Evolutionary conservation across 2,113 vertebrate species (phyloP), one percentile per base, ranked within the genome.

Genomic region (Corythaixoides concolor): DNA sequence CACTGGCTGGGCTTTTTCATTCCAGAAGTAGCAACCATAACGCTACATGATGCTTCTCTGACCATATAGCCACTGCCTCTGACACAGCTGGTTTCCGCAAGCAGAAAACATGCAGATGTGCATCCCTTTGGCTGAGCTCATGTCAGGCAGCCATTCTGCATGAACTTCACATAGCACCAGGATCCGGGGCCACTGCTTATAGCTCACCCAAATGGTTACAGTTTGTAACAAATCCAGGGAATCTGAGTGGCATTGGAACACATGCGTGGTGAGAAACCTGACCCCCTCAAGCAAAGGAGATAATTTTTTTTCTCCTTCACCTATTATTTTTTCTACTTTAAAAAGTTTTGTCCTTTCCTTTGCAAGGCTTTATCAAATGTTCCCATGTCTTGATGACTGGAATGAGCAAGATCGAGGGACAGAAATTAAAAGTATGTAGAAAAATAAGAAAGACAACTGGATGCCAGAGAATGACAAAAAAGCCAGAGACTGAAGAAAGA

Each of bases 241-340:
- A 6, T 43, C 19, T 45, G 24, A 59, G 30, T 11, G 60, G 8
- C 14, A 53, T 0, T 81, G 43, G 20, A 88, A 58, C 3, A 4
- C 20, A 8, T 0, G 1, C 3, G 1, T 43, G 19, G 16, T 30
- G 4, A 68, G 33, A 87, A 79, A 49, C 1, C 7, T 6, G 28
- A 10, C 1, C 2, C 0, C 5, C 9, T 67, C 2, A 3, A 81
- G 56, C 3, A 16, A 81, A 75, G 12, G 7, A 24, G 5, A 55
- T 3, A 7, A 55, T 50, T 20, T 64, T 28, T 81, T 67, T 41
- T 43, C 22, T 45, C 59, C 28, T 84, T 73, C 64, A 63, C 3
- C 2, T 52, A 5, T 23, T 59, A 12, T 32, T 73, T 79, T 58
- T 9, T 76, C 12, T 37, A 39, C 35, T 60, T 35, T 22, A 49